These are phyloP conservation scores for Drosophila erecta DNA, from an alignment of 1,140 invertebrate species.

Conservation along the genomic window DNA sequence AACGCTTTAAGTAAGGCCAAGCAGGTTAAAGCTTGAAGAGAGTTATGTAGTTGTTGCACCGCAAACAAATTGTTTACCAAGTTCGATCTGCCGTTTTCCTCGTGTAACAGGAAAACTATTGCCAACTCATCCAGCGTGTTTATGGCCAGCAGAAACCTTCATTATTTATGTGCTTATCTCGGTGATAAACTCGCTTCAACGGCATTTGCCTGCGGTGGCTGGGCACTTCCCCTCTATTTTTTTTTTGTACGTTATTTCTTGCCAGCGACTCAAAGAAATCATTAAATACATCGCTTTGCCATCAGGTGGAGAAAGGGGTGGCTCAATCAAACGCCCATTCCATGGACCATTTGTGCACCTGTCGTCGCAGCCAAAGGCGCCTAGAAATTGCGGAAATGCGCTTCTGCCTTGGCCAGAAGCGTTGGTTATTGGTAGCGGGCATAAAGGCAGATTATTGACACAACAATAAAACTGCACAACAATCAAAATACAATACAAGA, in stretches of 20 bases:
- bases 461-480: slow-evolving; percentile 62
- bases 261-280: slow-evolving; percentile 48
- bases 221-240: slow-evolving; percentile 35
- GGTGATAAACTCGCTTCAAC: slow-evolving; percentile 48
- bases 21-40: not conserved
- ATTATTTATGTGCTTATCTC: slow-evolving; percentile 54
- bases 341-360: slow-evolving; percentile 43
- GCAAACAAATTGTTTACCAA: slow-evolving; percentile 9
- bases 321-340: slow-evolving; percentile 39
- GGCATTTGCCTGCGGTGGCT: slow-evolving; percentile 37
- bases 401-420: slow-evolving; percentile 28
- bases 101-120: slow-evolving; percentile 38
- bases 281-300: slow-evolving; percentile 56
- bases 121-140: slow-evolving; percentile 52
- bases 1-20: not conserved
- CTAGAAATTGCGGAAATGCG: slow-evolving; percentile 50
- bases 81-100: slow-evolving; percentile 9
- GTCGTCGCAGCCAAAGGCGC: slow-evolving; percentile 46
- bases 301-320: slow-evolving; percentile 10
- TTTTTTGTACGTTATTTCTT: not conserved
- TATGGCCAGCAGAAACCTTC: slow-evolving; percentile 37
- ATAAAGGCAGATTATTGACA: slow-evolving; percentile 69
- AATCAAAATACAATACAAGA: slow-evolving; percentile 76
- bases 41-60: not conserved
- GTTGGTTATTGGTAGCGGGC: slow-evolving; percentile 48